Evolutionary conservation across 1,140 invertebrate genomes (phyloP).

Genomic region (Metaphire vulgaris): DNA sequence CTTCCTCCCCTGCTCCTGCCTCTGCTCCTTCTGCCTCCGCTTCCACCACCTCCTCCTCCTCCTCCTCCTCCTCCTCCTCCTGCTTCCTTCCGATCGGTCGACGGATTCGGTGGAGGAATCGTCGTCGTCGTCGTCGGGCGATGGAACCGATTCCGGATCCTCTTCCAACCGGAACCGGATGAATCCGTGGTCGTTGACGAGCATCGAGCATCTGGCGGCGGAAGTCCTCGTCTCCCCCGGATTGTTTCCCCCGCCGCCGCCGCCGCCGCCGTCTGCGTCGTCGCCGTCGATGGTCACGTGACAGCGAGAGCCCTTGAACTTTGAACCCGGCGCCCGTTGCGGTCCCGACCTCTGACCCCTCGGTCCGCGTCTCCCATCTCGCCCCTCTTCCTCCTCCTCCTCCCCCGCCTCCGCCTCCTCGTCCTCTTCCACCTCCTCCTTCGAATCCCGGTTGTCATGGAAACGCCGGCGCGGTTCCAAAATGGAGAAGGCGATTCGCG

Average conservation of each 20-base stretch:
- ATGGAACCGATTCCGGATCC: not conserved
- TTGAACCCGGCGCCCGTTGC: not conserved
- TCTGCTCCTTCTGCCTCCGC: too few species aligned
- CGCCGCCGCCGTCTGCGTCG: not conserved
- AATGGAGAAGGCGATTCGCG: not conserved
- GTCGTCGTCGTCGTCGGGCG: conserved; percentile 7
- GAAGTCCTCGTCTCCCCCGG: not conserved
- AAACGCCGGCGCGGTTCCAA: too few species aligned
- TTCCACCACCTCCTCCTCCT: too few species aligned
- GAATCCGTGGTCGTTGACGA: conserved; percentile 24
- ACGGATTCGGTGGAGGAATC: not conserved
- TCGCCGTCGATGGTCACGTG: too few species aligned
- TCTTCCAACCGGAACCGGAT: conserved; percentile 22
- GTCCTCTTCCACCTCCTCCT: not conserved
- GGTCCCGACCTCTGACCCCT: not conserved
- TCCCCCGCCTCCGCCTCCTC: not conserved
- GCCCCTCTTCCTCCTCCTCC: not conserved
- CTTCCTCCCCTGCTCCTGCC: not conserved
- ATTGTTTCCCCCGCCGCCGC: not conserved
- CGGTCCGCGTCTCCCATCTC: not conserved
- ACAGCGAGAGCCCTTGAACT: not conserved
- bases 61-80: too few species aligned
- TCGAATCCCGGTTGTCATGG: too few species aligned
- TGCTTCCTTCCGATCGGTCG: not conserved
- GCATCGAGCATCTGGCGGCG: conserved; percentile 13